Evolutionary conservation across 2,888 invertebrate genomes (phyloP).

Genomic region (Bruchidius siliquastri): DNA sequence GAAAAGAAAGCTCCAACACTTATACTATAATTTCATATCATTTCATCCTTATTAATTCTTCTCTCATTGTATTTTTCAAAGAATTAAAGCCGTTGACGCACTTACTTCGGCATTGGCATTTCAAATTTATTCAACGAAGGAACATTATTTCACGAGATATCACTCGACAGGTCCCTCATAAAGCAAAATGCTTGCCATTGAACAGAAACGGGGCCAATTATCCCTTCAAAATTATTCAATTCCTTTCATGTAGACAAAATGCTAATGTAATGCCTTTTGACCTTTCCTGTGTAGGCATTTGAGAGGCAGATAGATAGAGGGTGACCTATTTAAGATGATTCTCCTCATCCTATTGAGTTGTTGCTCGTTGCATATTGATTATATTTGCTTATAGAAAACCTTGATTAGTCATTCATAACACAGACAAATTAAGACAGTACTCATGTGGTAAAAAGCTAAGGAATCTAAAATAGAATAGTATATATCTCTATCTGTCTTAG

Average conservation of each 20-base stretch:
- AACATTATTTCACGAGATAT: not conserved
- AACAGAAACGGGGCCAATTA: not conserved
- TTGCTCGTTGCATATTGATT: too few relatives aligned
- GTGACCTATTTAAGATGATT: not conserved
- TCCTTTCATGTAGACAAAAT: not conserved
- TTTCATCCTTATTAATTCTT: not conserved
- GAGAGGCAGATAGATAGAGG: not conserved
- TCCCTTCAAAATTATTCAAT: not conserved
- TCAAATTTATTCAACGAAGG: not conserved
- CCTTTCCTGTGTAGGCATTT: not conserved
- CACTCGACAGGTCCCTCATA: not conserved
- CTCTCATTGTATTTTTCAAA: not conserved
- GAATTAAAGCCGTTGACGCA: not conserved
- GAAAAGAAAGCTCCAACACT: too few relatives aligned
- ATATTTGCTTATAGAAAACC: too few relatives aligned
- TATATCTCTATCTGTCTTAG: too few relatives aligned
- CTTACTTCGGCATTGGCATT: not conserved
- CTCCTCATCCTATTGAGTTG: too few relatives aligned
- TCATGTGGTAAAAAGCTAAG: too few relatives aligned
- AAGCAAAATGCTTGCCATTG: not conserved
- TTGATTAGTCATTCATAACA: too few relatives aligned
- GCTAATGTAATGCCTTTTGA: conserved; percentile 12
- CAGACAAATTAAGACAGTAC: too few relatives aligned
- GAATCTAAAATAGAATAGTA: too few relatives aligned
- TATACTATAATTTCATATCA: too few relatives aligned